Conservation (phyloP, 1,140 invertebrate genomes). For the Cotesia typhae region DNA sequence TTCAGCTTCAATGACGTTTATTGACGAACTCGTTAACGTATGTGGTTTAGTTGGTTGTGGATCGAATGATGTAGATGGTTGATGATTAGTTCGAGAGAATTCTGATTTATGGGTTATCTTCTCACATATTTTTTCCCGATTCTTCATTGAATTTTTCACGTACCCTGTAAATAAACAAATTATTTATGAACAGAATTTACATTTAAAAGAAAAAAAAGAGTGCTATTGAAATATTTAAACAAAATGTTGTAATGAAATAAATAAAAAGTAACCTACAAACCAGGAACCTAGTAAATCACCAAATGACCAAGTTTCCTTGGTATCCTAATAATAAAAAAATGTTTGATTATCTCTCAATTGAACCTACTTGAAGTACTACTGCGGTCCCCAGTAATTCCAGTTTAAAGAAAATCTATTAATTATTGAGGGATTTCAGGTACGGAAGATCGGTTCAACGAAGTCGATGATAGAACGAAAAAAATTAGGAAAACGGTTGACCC, state of each 20-base stretch:
- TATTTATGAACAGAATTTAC: conserved; percentile 15
- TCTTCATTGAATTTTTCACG: conserved; percentile 7
- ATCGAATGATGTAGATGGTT: background rate
- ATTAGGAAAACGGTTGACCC: background rate
- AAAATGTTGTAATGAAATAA: background rate
- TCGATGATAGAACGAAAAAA: background rate
- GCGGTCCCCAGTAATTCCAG: too few relatives aligned
- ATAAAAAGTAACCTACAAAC: conserved; percentile 11
- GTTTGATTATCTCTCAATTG: too few relatives aligned
- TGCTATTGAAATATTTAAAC: background rate
- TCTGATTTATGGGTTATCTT: background rate
- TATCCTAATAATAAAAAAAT: too few relatives aligned
- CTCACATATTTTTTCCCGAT: conserved; percentile 14
- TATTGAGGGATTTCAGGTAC: background rate
- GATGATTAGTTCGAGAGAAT: conserved; percentile 4
- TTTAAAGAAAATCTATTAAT: background rate
- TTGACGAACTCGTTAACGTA: too few relatives aligned
- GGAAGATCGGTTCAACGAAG: background rate
- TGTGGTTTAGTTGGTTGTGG: too few relatives aligned
- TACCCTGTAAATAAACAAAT: conserved; percentile 14
- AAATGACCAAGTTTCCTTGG: too few relatives aligned
- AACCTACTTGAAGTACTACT: too few relatives aligned
- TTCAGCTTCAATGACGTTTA: too few relatives aligned
- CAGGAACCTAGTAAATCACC: too few relatives aligned
- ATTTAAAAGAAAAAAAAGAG: background rate